phyloP scores from a whole-genome alignment of 2,888 invertebrate genomes.

The Hoplodrina ambigua region DNA sequence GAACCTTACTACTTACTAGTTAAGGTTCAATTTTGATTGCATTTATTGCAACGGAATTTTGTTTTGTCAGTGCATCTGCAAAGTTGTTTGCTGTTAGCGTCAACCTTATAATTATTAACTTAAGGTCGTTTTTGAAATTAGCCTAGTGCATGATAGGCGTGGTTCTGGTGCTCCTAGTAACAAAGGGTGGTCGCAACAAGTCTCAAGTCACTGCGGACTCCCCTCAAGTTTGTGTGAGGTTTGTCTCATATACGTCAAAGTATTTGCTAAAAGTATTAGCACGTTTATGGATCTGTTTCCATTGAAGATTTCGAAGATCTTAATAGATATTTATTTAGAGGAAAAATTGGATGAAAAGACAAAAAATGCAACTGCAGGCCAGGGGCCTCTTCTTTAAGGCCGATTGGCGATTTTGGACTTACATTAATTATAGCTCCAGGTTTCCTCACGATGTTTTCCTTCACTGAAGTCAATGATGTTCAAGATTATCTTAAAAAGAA shows the following conservation, averaged over 20 bases:
- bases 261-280: slow-evolving; percentile 86
- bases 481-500: too few relatives aligned
- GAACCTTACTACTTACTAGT: slow-evolving; percentile 26
- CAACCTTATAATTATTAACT: neutral
- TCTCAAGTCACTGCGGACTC: slow-evolving; percentile 79
- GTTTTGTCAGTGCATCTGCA: slow-evolving; percentile 41
- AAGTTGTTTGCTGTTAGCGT: slow-evolving; percentile 10
- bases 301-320: slow-evolving; percentile 26
- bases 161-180: slow-evolving; percentile 71
- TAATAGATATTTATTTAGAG: too few relatives aligned
- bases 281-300: slow-evolving; percentile 57
- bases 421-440: too few relatives aligned
- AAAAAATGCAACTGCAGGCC: too few relatives aligned
- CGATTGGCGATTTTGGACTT: too few relatives aligned
- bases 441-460: too few relatives aligned
- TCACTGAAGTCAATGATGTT: too few relatives aligned
- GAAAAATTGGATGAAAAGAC: too few relatives aligned
- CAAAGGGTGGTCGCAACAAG: slow-evolving; percentile 81
- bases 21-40: slow-evolving; percentile 39
- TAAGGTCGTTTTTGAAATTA: slow-evolving; percentile 39
- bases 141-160: slow-evolving; percentile 21
- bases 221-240: slow-evolving; percentile 79
- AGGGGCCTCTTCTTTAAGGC: too few relatives aligned
- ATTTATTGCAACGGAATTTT: neutral
- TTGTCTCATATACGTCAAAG: slow-evolving; percentile 81